Base-by-base conservation (phyloP, 2,797 vertebrate genomes). In the Apogon hyalosoma region DNA sequence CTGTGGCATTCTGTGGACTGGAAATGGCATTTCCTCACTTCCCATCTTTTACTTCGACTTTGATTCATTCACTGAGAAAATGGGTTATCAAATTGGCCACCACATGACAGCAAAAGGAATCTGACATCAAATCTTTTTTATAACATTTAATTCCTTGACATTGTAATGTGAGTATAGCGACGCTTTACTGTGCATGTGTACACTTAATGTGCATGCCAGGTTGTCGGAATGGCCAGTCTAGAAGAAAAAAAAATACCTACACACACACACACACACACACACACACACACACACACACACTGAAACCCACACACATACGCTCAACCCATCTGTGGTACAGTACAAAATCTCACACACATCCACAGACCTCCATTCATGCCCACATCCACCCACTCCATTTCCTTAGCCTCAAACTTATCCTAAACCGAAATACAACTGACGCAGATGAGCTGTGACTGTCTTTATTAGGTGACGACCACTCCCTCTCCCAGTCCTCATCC, bases 401-500 rank as follows among this genome's bases (percentile, higher is more conserved):
- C 69, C 55, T 24, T 12, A 28, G 55, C 58, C 73, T 53, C 41
- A 53, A 16, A 51, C 39, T 43, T 57, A 24, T 42, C 60, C 62
- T 24, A 31, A 50, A 53, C 70, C 33, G 12, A 76, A 73, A 70
- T 57, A 69, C 56, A 16, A 65, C 55, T 67, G 80, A 88, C 79
- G 45, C 78, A 83, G 83, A 91, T 83, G 88, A 88, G 85, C 84
- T 89, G 85, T 69, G 33, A 83, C 69, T 60, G 9, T 77, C 84
- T 90, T 91, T 91, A 90, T 90, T 79, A 82, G 83, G 88, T 91
- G 89, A 74, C 53, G 42, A 67, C 67, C 79, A 39, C 73, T 55
- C 79, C 81, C 68, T 71, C 79, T 45, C 69, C 0, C 78, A 5
- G 69, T 54, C 68, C 62, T 58, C 51, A 6, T 49, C 71, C 69